Conservation (phyloP, 2,797 vertebrate species). For the Harpagifer antarcticus region DNA sequence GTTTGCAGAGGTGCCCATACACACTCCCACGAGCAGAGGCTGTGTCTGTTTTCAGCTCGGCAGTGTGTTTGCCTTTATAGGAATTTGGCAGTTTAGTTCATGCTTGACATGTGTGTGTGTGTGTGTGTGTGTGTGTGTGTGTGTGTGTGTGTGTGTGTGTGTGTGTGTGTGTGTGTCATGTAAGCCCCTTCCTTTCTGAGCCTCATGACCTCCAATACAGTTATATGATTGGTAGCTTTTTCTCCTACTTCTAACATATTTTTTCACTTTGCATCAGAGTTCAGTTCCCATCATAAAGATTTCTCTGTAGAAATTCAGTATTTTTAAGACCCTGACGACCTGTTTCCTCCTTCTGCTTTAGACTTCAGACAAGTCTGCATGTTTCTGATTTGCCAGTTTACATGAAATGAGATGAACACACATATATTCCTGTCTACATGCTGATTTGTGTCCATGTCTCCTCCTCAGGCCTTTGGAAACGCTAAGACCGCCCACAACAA, state of each 20-base stretch:
- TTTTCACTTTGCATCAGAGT: slow-evolving; percentile 38
- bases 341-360: not conserved
- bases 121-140: not conserved
- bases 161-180: not conserved
- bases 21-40: slow-evolving; percentile 29
- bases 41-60: slow-evolving; percentile 60
- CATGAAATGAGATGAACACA: not conserved
- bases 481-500: slow-evolving; percentile 97
- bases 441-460: slow-evolving; percentile 38
- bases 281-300: slow-evolving; percentile 31
- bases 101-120: not conserved
- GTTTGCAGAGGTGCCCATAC: not conserved
- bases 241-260: slow-evolving; percentile 39
- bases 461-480: slow-evolving; percentile 92
- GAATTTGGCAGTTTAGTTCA: slow-evolving; percentile 64
- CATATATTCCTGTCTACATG: not conserved
- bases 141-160: slow-evolving; percentile 4
- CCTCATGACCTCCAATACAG: slow-evolving; percentile 53
- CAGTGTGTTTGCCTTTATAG: slow-evolving; percentile 51
- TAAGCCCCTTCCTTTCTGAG: slow-evolving; percentile 22
- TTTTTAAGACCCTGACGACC: slow-evolving; percentile 1
- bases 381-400: not conserved
- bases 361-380: not conserved
- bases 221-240: slow-evolving; percentile 56
- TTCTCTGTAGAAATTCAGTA: not conserved